Conservation (phyloP, 2,797 vertebrate species). For the Myoxocephalus aenaeus region DNA sequence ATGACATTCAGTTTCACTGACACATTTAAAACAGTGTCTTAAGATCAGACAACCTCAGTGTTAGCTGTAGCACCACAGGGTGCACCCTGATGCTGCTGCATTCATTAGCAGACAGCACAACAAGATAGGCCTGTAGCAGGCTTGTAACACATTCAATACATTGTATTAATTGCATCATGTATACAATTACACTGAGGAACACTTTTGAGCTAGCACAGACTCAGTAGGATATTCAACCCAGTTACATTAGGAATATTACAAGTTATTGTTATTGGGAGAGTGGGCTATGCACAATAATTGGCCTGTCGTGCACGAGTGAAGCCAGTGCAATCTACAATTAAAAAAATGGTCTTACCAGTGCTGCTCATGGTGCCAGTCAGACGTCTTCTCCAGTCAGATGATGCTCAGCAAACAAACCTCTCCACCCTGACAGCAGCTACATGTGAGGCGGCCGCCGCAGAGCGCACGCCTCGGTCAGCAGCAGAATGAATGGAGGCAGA, state of each 20-base stretch:
- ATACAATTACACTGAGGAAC: neutral
- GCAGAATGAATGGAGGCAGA: constrained; percentile 19
- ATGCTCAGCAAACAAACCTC: constrained; percentile 60
- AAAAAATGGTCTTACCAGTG: constrained; percentile 76
- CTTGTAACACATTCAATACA: neutral
- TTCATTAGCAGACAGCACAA: neutral
- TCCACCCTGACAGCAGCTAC: constrained; percentile 57
- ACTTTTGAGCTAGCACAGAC: neutral
- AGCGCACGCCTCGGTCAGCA: constrained; percentile 13
- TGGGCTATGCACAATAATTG: neutral
- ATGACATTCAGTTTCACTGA: constrained; percentile 14
- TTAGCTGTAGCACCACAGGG: neutral
- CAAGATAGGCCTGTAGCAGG: too few relatives aligned
- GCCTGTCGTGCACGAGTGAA: neutral
- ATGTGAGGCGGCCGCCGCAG: constrained; percentile 56
- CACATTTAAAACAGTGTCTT: constrained; percentile 10
- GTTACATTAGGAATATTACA: neutral
- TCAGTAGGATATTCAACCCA: neutral
- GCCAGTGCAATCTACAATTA: too few relatives aligned
- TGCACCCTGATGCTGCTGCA: constrained; percentile 21
- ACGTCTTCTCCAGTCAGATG: constrained; percentile 61
- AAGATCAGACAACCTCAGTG: constrained; percentile 1
- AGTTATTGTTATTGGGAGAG: neutral
- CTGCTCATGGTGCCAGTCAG: constrained; percentile 81
- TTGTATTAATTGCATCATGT: neutral